These are phyloP conservation scores for Archips crataeganus DNA, from an alignment of 2,888 invertebrate species.

Conservation along the genomic window DNA sequence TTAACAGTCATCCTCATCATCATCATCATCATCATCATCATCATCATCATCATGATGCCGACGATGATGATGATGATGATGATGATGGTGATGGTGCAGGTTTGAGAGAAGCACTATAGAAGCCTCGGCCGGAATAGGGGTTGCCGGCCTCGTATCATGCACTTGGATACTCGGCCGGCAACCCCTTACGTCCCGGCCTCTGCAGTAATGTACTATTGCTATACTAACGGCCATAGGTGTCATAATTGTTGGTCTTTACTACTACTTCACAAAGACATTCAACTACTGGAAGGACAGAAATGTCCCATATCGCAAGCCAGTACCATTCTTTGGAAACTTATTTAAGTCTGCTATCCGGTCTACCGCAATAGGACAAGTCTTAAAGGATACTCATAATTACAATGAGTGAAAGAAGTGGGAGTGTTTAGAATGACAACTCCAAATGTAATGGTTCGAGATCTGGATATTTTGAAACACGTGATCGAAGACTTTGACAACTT, in stretches of 20 bases:
- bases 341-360: slow-evolving; percentile 45
- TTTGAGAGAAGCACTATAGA: no score
- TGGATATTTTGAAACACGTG: slow-evolving; percentile 45
- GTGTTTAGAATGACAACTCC: slow-evolving; percentile 44
- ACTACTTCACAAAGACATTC: slow-evolving; percentile 47
- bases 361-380: slow-evolving; percentile 44
- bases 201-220: no score
- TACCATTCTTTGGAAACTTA: slow-evolving; percentile 50
- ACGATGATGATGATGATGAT: no score
- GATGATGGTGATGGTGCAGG: no score
- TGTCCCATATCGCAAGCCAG: slow-evolving; percentile 49
- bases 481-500: slow-evolving; percentile 46
- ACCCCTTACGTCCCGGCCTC: no score
- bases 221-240: neutral
- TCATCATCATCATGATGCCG: no score
- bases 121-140: no score
- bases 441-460: slow-evolving; percentile 44
- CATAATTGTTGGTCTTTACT: slow-evolving; percentile 10
- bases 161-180: no score
- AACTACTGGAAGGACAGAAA: slow-evolving; percentile 50
- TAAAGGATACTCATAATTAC: slow-evolving; percentile 48
- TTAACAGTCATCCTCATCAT: no score
- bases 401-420: slow-evolving; percentile 54
- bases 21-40: no score
- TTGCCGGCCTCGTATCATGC: no score